Conservation (phyloP, 2,888 invertebrate genomes). For the Ferrisia virgata region DNA sequence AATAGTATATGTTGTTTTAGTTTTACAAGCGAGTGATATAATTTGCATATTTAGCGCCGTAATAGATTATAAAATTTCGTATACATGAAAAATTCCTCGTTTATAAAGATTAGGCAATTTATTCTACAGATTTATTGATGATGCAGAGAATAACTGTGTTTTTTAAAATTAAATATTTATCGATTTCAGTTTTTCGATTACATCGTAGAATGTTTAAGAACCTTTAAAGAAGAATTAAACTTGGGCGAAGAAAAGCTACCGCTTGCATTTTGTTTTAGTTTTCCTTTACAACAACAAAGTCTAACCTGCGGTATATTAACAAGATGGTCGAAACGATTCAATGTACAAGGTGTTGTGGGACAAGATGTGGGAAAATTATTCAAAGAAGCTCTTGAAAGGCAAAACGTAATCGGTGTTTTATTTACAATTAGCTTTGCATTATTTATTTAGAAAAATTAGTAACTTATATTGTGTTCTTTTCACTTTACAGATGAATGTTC, state of each 20-base stretch:
- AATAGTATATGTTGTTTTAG: background rate
- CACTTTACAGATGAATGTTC: slow-evolving; percentile 11
- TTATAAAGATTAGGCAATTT: background rate
- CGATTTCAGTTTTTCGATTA: slow-evolving; percentile 42
- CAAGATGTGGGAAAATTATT: slow-evolving; percentile 69
- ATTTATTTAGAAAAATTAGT: no score
- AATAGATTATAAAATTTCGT: background rate
- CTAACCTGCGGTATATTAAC: slow-evolving; percentile 68
- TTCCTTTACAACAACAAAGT: slow-evolving; percentile 73
- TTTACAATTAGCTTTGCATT: background rate
- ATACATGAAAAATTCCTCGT: background rate
- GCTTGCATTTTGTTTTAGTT: slow-evolving; percentile 80
- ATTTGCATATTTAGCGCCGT: background rate
- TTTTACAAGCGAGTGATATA: background rate
- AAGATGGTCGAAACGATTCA: slow-evolving; percentile 85
- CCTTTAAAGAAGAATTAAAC: slow-evolving; percentile 5
- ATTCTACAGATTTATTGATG: background rate
- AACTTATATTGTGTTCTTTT: background rate
- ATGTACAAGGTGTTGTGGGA: slow-evolving; percentile 67
- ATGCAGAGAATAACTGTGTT: no score
- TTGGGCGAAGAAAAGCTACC: slow-evolving; percentile 58
- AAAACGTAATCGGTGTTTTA: background rate
- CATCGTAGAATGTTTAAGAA: slow-evolving; percentile 24
- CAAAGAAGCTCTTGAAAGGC: slow-evolving; percentile 54
- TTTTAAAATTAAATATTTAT: background rate